These are phyloP conservation scores for Poecile montanus DNA, from an alignment of 2,797 vertebrate species.

Conservation along the genomic window DNA sequence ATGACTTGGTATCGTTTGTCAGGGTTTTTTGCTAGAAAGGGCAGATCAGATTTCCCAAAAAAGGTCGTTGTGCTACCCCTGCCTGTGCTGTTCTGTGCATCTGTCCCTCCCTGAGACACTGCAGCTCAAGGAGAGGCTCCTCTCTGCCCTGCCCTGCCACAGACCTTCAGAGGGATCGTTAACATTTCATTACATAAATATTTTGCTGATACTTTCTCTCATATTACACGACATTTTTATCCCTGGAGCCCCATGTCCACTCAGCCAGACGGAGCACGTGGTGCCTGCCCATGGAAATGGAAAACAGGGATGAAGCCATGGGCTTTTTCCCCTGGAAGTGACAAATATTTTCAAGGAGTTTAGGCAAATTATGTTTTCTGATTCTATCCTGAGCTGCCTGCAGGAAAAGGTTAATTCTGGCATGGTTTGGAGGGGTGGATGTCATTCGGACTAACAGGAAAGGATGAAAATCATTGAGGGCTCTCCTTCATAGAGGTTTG, in stretches of 20 bases:
- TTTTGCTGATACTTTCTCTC: slow-evolving; percentile 31
- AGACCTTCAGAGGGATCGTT: not conserved
- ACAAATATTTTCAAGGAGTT: not conserved
- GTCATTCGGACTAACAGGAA: not conserved
- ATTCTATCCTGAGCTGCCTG: not conserved
- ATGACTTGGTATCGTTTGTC: not conserved
- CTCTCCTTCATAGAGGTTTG: not conserved
- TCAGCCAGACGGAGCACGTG: accelerated
- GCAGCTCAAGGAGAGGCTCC: not conserved
- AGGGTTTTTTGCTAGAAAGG: not conserved
- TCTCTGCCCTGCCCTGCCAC: not conserved
- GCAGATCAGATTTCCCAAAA: not conserved
- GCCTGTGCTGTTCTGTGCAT: not conserved
- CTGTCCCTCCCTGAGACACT: not conserved
- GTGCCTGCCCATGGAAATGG: not conserved
- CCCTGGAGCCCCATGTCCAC: not conserved
- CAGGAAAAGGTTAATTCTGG: not conserved
- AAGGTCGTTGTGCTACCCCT: not conserved
- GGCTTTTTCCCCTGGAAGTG: not conserved
- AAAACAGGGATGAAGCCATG: accelerated
- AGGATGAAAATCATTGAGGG: accelerated
- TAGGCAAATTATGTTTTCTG: not conserved
- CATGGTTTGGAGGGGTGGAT: not conserved
- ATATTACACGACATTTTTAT: not conserved
- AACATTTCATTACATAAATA: slow-evolving; percentile 14